Conservation (phyloP, 2,797 vertebrate species). For the Arnoldichthys spilopterus region DNA sequence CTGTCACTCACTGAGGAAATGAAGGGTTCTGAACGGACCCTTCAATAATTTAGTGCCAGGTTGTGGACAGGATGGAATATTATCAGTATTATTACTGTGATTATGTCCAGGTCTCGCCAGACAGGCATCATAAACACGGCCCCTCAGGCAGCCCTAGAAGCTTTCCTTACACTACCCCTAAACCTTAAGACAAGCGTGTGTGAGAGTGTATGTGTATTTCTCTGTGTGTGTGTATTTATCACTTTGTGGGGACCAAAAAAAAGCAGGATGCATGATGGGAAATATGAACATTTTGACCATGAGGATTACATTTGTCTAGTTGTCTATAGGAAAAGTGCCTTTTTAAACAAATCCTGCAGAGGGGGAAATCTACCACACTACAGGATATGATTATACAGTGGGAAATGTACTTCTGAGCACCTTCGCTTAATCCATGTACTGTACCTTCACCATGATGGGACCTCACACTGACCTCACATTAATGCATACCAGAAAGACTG, state of each 20-base stretch:
- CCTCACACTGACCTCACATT: not conserved
- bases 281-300: not conserved
- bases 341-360: not conserved
- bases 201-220: not conserved
- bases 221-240: not conserved
- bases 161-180: constrained; percentile 17
- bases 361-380: constrained; percentile 56
- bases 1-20: constrained; percentile 44
- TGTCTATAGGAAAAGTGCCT: not conserved
- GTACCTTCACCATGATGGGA: not conserved
- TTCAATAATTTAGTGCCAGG: constrained; percentile 41
- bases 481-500: not conserved
- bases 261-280: not conserved
- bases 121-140: constrained; percentile 56
- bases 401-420: constrained; percentile 16
- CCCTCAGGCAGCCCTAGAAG: constrained; percentile 37
- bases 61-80: constrained; percentile 39
- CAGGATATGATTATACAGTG: constrained; percentile 50
- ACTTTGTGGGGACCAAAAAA: not conserved
- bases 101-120: constrained; percentile 56
- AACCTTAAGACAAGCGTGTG: not conserved
- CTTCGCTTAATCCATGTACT: not conserved
- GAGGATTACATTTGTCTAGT: not conserved
- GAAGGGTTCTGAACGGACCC: constrained; percentile 38
- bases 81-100: constrained; percentile 51